A percentile compares a stretch with the other conserved stretches of the same genome.
These are phyloP conservation scores for Thereva unica DNA, from an alignment of 2,888 invertebrate genomes.

Conservation along the genomic window DNA sequence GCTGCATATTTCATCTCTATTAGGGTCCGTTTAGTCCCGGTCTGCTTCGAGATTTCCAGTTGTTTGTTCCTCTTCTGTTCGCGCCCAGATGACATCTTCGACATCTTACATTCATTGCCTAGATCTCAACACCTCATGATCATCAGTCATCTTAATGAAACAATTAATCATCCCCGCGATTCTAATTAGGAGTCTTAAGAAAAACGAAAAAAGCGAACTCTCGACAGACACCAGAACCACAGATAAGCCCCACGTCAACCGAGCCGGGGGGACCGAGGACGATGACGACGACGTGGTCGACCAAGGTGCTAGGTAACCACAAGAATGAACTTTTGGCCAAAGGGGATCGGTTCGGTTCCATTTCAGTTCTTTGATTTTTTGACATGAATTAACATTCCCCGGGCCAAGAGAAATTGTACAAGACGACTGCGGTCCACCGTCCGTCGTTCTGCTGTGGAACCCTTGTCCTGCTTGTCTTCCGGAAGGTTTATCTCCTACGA, in stretches of 20 bases:
- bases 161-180: constrained; percentile 38
- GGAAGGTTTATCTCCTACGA: constrained; percentile 1
- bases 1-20: too few relatives aligned
- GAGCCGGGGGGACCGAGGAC: not conserved
- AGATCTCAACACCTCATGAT: constrained; percentile 40
- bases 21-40: too few relatives aligned
- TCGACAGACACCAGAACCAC: constrained; percentile 14
- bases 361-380: constrained; percentile 31
- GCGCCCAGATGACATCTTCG: constrained; percentile 19
- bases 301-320: not conserved
- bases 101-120: constrained; percentile 38
- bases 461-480: not conserved
- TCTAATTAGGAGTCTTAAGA: constrained; percentile 37
- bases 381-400: constrained; percentile 36
- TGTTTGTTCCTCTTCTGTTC: constrained; percentile 1
- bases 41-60: not conserved
- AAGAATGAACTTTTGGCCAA: not conserved
- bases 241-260: not conserved
- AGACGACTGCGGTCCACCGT: not conserved
- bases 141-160: constrained; percentile 41
- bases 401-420: constrained; percentile 14
- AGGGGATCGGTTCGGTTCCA: constrained; percentile 21
- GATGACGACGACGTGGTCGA: not conserved
- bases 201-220: not conserved
- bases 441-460: constrained; percentile 9